phyloP scores from a whole-genome alignment of 1,140 invertebrate species.

The Neocloeon triangulifer region DNA sequence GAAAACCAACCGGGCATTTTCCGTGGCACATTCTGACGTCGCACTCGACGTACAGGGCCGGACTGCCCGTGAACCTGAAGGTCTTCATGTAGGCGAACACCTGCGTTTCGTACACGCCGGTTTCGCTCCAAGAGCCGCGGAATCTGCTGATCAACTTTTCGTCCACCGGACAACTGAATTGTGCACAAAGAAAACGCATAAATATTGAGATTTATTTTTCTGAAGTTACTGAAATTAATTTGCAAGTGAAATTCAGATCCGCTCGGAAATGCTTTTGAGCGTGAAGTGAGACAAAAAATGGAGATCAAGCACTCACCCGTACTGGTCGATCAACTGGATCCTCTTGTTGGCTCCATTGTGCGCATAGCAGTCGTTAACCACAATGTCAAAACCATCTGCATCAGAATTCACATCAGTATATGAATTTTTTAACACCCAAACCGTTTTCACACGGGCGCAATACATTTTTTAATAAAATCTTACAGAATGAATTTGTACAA shows the following conservation, averaged over 20 bases:
- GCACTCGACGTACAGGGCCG: conserved; percentile 82
- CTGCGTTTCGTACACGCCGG: conserved; percentile 75
- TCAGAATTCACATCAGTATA: too few relatives aligned
- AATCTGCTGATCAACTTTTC: conserved; percentile 82
- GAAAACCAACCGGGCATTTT: conserved; percentile 66
- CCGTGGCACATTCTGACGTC: conserved; percentile 89
- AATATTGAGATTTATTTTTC: too few relatives aligned
- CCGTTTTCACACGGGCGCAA: too few relatives aligned
- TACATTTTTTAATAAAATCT: too few relatives aligned
- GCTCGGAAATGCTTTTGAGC: background rate
- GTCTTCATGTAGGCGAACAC: conserved; percentile 91
- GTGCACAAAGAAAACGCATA: too few relatives aligned
- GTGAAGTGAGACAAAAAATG: background rate
- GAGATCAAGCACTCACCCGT: conserved; percentile 37
- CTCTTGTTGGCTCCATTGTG: conserved; percentile 82
- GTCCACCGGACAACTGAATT: conserved; percentile 72
- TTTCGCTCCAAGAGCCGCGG: conserved; percentile 74
- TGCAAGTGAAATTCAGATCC: too few relatives aligned
- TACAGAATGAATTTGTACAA: too few relatives aligned
- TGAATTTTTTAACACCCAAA: too few relatives aligned
- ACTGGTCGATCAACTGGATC: conserved; percentile 80
- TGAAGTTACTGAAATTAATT: too few relatives aligned
- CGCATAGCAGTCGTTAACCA: conserved; percentile 87
- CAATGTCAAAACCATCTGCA: conserved; percentile 87
- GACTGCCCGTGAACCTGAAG: conserved; percentile 79